Conservation (phyloP, 2,888 invertebrate genomes). For the Oconnorella tubifera region DNA sequence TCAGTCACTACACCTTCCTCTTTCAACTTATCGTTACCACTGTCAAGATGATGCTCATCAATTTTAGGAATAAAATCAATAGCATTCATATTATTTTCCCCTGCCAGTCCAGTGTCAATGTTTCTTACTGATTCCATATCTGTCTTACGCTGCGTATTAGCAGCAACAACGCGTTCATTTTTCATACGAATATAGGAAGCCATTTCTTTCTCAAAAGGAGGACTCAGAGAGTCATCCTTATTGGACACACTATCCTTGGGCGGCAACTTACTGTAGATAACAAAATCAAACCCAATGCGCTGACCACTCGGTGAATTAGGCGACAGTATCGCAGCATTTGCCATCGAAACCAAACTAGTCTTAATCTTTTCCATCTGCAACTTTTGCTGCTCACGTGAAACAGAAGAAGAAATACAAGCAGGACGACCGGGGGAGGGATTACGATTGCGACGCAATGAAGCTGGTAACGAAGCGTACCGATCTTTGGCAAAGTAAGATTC, state of each 20-base stretch:
- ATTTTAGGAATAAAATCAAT: too few species aligned
- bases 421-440: conserved; percentile 8
- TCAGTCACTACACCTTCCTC: too few species aligned
- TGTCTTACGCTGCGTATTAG: too few species aligned
- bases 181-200: neutral
- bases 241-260: conserved; percentile 50
- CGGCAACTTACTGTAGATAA: conserved; percentile 40
- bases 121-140: too few species aligned
- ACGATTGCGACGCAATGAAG: neutral
- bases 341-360: conserved; percentile 18
- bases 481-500: neutral
- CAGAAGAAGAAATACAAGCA: too few species aligned
- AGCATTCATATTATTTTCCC: too few species aligned
- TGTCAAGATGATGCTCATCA: too few species aligned
- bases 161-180: too few species aligned
- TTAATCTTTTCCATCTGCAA: conserved; percentile 30
- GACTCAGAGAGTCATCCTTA: conserved; percentile 54
- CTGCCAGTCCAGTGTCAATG: too few species aligned
- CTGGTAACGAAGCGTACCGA: neutral
- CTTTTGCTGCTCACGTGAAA: conserved; percentile 22
- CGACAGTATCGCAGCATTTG: conserved; percentile 14
- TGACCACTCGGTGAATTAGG: conserved; percentile 16
- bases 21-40: too few species aligned
- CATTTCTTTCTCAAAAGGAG: conserved; percentile 36
- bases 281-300: conserved; percentile 29